Base-by-base conservation (phyloP, 1,140 invertebrate genomes). In the Apolygus lucorum region DNA sequence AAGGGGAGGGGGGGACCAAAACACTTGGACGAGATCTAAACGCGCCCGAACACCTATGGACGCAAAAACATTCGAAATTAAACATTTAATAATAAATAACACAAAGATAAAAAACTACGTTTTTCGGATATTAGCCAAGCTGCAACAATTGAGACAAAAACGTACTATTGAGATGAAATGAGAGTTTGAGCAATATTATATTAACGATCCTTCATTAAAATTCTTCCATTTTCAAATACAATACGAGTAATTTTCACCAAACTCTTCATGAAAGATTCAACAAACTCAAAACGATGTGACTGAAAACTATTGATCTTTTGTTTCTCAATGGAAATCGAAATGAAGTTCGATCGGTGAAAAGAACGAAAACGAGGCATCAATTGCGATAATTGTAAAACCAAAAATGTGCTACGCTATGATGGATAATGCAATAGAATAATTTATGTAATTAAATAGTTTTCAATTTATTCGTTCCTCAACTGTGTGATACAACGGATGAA, bases 111-210 rank as follows among this genome's bases (percentile, higher is more conserved):
- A n/a, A n/a, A n/a, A n/a, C n/a, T n/a, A n/a, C n/a, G n/a, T n/a
- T n/a, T n/a, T n/a, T n/a, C n/a, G n/a, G n/a, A n/a, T n/a, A n/a
- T 64, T 69, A 69, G 52, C 68, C 68, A 69, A 69, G 68, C 68
- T 64, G 34, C 68, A 69, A 69, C 52, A 68, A 67, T 54, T 21
- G 64, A 27, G 68, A 28, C 29, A 24, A 25, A 26, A 64, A n/a
- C n/a, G n/a, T n/a, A n/a, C n/a, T 59, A 27, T 52, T 29, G n/a
- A 49, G 26, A 69, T 42, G 64, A 69, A 69, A 69, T 52, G 34
- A 64, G 29, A 69, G 63, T 69, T 69, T 69, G 68, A 69, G 68
- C 68, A 69, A 69, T 69, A 27, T 62, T n/a, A 59, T 62, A 64
- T n/a, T 34, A 42, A 24, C n/a, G 26, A 22, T 49, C 25, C 26